Conservation (phyloP, 1,140 invertebrate species). For the Zophobas atratus region DNA sequence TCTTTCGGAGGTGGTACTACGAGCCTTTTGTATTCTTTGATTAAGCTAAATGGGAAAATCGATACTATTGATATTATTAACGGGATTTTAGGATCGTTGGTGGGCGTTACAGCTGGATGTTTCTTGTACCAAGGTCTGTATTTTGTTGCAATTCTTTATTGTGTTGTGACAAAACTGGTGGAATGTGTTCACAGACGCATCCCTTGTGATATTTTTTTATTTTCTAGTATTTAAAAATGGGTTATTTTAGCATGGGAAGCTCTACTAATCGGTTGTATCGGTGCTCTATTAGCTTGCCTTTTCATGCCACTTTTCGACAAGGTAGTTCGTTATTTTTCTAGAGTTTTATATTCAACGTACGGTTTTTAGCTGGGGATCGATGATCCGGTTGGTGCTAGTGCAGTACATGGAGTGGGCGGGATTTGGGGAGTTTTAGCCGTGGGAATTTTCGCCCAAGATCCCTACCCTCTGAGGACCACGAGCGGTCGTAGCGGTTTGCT, state of each 20-base stretch:
- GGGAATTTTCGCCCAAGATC: conserved; percentile 91
- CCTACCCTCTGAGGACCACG: conserved; percentile 83
- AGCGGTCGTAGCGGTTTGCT: conserved; percentile 84
- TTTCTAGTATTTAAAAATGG: not conserved
- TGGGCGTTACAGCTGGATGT: conserved; percentile 93
- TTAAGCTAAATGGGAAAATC: conserved; percentile 80
- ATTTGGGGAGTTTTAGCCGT: conserved; percentile 87
- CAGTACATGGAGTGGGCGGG: conserved; percentile 87
- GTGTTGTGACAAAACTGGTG: not conserved
- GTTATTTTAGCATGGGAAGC: conserved; percentile 83
- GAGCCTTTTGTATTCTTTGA: conserved; percentile 79
- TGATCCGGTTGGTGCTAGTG: conserved; percentile 92
- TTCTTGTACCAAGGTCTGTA: conserved; percentile 79
- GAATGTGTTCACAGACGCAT: not conserved
- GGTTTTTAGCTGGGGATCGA: conserved; percentile 78
- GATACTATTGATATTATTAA: conserved; percentile 92
- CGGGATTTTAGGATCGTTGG: conserved; percentile 88
- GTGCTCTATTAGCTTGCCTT: conserved; percentile 80
- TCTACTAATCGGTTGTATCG: conserved; percentile 85
- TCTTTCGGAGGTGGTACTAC: conserved; percentile 90
- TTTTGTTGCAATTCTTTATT: not conserved
- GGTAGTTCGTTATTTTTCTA: not conserved
- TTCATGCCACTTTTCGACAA: conserved; percentile 82
- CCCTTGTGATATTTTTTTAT: conserved; percentile 2
- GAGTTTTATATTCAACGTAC: not conserved